Conservation (phyloP, 2,888 invertebrate genomes). For the Drosophila gaucha region DNA sequence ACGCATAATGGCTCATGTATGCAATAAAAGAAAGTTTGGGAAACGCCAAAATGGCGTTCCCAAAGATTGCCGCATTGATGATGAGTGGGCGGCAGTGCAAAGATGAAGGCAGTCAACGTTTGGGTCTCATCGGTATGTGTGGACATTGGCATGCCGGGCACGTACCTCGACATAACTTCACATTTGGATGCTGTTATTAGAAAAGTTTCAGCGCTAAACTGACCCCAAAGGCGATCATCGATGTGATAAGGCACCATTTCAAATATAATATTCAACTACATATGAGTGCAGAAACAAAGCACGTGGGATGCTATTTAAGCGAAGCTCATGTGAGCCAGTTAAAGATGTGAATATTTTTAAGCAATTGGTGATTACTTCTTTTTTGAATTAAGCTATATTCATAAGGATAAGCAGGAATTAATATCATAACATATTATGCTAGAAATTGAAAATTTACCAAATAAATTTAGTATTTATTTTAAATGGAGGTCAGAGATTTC, state of each 20-base stretch:
- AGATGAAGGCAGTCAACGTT: neutral
- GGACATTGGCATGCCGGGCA: conserved; percentile 70
- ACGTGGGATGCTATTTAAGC: neutral
- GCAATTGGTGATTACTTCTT: neutral
- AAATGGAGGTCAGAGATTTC: no score
- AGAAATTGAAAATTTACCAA: no score
- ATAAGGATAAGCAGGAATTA: neutral
- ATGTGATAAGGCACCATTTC: conserved; percentile 60
- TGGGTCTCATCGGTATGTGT: conserved; percentile 4
- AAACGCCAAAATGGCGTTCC: conserved; percentile 78
- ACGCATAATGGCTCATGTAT: conserved; percentile 80
- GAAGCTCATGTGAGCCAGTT: neutral
- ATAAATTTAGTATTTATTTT: no score
- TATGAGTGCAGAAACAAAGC: conserved; percentile 15
- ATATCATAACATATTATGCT: no score
- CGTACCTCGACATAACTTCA: conserved; percentile 72
- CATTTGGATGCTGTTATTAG: conserved; percentile 81
- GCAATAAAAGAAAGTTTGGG: conserved; percentile 82
- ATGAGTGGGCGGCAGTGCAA: conserved; percentile 28
- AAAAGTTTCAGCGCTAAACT: conserved; percentile 73
- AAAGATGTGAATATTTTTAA: no score
- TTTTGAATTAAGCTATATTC: neutral
- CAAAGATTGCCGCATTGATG: conserved; percentile 76
- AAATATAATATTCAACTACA: conserved; percentile 55
- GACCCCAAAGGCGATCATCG: conserved; percentile 74